phyloP scores from a whole-genome alignment of 2,113 vertebrate species.

The Atlantisia rogersi region DNA sequence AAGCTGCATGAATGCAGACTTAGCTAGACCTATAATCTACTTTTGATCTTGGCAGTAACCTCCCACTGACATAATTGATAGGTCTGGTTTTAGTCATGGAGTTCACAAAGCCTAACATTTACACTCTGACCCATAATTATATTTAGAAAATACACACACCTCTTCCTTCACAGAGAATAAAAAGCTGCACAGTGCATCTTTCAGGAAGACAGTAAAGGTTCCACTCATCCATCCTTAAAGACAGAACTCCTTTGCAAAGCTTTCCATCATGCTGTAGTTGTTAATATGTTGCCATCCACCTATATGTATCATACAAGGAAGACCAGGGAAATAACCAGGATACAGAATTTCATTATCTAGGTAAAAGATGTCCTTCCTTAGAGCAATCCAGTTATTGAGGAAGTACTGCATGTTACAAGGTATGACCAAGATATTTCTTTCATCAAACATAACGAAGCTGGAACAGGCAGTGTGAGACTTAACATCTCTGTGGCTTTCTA shows the following conservation, averaged over 20 bases:
- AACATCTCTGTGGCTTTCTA: conserved; percentile 2
- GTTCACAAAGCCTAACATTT: conserved; percentile 19
- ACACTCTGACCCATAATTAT: background rate
- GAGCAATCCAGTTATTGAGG: background rate
- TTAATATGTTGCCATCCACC: background rate
- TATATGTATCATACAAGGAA: background rate
- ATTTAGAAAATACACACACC: conserved; percentile 3
- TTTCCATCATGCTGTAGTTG: background rate
- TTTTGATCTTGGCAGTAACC: conserved; percentile 1
- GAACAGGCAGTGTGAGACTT: background rate
- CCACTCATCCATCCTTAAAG: background rate
- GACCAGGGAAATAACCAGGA: background rate
- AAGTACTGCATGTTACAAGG: background rate
- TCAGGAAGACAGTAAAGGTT: background rate
- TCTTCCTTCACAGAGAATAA: background rate
- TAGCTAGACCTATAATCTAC: conserved; percentile 30
- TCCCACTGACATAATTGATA: conserved; percentile 44
- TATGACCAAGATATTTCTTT: background rate
- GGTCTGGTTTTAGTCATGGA: background rate
- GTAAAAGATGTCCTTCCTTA: conserved; percentile 1
- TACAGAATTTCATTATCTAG: background rate
- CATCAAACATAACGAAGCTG: background rate
- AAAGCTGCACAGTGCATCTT: background rate
- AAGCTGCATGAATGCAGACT: background rate
- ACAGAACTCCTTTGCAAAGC: background rate